Percentiles rank a stretch among this genome's conserved stretches.
Evolutionary conservation across 2,888 invertebrate species (phyloP).

Genomic region (Molorchus minor): DNA sequence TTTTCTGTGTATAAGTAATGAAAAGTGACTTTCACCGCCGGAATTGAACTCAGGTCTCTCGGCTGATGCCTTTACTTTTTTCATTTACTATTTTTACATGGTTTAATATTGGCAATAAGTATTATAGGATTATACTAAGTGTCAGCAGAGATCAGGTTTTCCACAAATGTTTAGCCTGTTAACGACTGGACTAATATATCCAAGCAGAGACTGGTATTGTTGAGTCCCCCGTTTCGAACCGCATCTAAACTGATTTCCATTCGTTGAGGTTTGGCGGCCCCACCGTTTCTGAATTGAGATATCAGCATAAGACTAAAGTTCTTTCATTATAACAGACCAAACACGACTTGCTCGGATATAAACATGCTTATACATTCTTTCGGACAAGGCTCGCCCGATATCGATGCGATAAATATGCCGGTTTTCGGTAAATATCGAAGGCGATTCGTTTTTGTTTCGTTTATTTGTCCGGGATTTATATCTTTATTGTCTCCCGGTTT

Average conservation of each 20-base stretch:
- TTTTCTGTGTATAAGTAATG: too few relatives aligned
- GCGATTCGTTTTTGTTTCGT: conserved; percentile 29
- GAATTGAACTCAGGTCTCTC: too few relatives aligned
- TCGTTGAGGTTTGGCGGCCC: conserved; percentile 49
- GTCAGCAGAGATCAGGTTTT: too few relatives aligned
- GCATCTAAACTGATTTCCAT: conserved; percentile 19
- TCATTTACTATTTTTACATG: too few relatives aligned
- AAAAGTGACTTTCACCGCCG: too few relatives aligned
- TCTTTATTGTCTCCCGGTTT: conserved; percentile 40
- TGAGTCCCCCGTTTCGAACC: neutral
- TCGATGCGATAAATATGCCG: conserved; percentile 56
- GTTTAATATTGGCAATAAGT: too few relatives aligned
- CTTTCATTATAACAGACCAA: conserved; percentile 56
- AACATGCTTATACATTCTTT: conserved; percentile 56
- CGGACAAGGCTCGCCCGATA: conserved; percentile 50
- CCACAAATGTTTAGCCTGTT: too few relatives aligned
- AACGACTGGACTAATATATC: too few relatives aligned
- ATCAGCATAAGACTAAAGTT: conserved; percentile 50
- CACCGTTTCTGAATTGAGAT: conserved; percentile 56
- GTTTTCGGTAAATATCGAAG: conserved; percentile 50
- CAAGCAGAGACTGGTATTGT: too few relatives aligned
- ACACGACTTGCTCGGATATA: conserved; percentile 54
- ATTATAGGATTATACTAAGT: too few relatives aligned
- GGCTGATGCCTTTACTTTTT: too few relatives aligned
- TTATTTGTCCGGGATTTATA: conserved; percentile 49